These are phyloP conservation scores for Melanerpes aurifrons DNA, from an alignment of 2,113 vertebrate genomes.

Conservation along the genomic window DNA sequence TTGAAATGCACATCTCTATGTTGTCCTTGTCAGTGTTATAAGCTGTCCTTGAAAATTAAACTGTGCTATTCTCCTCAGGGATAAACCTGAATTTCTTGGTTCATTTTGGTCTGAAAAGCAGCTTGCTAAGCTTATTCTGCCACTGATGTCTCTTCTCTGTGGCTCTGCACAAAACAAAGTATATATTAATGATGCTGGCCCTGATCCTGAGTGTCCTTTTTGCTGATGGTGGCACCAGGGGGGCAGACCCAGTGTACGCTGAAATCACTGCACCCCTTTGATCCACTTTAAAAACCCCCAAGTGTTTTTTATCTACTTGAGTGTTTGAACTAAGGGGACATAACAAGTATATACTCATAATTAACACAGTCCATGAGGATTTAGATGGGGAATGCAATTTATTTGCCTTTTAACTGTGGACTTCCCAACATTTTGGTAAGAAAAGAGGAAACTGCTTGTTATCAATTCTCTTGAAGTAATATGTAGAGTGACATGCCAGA, in stretches of 20 bases:
- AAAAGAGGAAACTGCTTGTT: background rate
- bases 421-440: background rate
- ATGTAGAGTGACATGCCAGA: background rate
- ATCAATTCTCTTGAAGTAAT: background rate
- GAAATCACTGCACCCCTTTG: background rate
- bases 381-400: background rate
- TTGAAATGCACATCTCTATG: slow-evolving; percentile 5
- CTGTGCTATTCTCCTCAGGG: slow-evolving; percentile 46
- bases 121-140: slow-evolving; percentile 52
- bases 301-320: slow-evolving; percentile 24
- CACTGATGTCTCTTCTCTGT: slow-evolving; percentile 44
- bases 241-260: background rate
- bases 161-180: background rate
- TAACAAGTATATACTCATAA: background rate
- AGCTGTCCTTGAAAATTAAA: slow-evolving; percentile 66
- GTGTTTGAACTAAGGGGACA: background rate
- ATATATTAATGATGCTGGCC: slow-evolving; percentile 15
- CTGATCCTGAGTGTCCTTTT: slow-evolving; percentile 12
- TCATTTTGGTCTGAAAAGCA: slow-evolving; percentile 57
- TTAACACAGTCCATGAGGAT: slow-evolving; percentile 9
- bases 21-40: slow-evolving; percentile 58
- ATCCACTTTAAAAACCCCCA: background rate
- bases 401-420: background rate
- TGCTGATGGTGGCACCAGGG: slow-evolving; percentile 19
- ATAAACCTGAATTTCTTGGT: slow-evolving; percentile 52